Evolutionary conservation across 2,113 vertebrate genomes (phyloP).

Genomic region (Pomatorhinus ruficollis): DNA sequence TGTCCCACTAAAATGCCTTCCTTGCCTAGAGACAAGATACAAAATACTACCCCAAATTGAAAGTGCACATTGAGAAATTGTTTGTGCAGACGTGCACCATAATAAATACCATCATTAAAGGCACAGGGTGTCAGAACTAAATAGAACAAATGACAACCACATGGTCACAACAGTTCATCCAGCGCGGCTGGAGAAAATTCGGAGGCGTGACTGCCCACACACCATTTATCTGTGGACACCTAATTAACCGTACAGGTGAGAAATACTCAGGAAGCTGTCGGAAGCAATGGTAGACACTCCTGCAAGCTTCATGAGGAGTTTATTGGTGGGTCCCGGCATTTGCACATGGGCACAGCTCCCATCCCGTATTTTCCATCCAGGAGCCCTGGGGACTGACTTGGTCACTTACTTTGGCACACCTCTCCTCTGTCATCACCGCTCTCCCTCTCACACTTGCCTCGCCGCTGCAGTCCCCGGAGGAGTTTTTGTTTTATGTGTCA

Average conservation of each 20-base stretch:
- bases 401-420: conserved; percentile 63
- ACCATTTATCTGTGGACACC: neutral
- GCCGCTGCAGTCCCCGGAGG: neutral
- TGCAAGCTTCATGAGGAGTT: neutral
- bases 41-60: neutral
- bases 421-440: conserved; percentile 53
- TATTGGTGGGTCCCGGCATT: neutral
- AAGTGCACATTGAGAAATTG: neutral
- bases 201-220: rapidly evolving
- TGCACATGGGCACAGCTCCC: neutral
- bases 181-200: neutral
- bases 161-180: neutral
- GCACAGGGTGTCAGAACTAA: neutral
- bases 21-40: neutral
- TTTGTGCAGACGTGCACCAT: neutral
- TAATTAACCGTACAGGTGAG: neutral
- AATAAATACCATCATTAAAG: neutral
- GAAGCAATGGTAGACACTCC: neutral
- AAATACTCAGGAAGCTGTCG: neutral
- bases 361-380: neutral
- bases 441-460: neutral
- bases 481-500: neutral
- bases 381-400: neutral
- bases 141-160: rapidly evolving
- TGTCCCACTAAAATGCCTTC: neutral